Base-by-base conservation (phyloP, 2,797 vertebrate species). In the Pempheris klunzingeri region DNA sequence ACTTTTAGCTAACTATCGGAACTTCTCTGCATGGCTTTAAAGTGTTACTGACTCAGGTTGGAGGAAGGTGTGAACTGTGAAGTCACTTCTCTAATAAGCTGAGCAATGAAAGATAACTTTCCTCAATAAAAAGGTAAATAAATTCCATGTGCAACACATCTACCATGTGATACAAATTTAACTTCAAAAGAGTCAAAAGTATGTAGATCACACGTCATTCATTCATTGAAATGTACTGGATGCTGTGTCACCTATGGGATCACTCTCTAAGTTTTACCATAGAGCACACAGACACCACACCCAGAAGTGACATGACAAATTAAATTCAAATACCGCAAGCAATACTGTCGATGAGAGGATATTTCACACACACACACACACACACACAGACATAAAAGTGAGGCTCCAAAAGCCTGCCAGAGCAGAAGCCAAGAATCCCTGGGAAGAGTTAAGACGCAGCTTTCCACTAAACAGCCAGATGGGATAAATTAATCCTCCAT, bases 401-500 rank as follows among this genome's bases (percentile, higher is more conserved):
- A 65, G 59, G 32, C 67, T 80, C 50, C 74, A 67, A 59, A 83
- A 68, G 55, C 32, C 41, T 61, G 72, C 82, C 77, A 79, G 57
- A 88, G 60, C 77, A 77, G 78, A 82, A 89, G 92, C 88, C 90
- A 90, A 84, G 77, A 90, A 77, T 85, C 86, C 71, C 72, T 84
- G 88, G 85, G 83, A 89, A 91, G 82, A 88, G 81, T 88, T 87
- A 80, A 86, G 79, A 88, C 47, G 26, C 86, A 82, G 86, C 65
- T 88, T 89, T 92, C 88, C 80, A 77, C 66, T 84, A 80, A 32
- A 80, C 74, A 79, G 76, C 80, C 88, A 93, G 90, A 93, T 92
- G 87, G 86, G 80, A 90, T 90, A 86, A 91, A 93, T 92, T 87
- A 89, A 92, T 92, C 85, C 84, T 84, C 82, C 80, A 92, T 90